phyloP scores from a whole-genome alignment of 1,140 invertebrate species.

The Liolophura sinensis region DNA sequence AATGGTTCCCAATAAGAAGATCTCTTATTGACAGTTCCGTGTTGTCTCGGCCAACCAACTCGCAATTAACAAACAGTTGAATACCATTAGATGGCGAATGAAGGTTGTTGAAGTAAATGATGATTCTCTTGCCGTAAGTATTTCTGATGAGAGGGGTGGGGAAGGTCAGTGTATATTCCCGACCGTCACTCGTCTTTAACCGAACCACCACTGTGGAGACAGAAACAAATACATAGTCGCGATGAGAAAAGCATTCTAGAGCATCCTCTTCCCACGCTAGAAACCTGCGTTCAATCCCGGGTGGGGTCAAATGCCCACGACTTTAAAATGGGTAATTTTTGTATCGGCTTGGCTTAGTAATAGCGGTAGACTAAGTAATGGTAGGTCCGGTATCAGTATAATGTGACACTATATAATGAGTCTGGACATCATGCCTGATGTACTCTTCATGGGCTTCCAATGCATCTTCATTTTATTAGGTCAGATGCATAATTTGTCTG shows the following conservation, averaged over 20 bases:
- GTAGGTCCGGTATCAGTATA: too few species aligned
- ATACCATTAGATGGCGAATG: constrained; percentile 28
- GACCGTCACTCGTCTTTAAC: constrained; percentile 19
- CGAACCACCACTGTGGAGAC: constrained; percentile 25
- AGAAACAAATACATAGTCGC: constrained; percentile 16
- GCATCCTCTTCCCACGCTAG: background rate
- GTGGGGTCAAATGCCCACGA: background rate
- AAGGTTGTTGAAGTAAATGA: constrained; percentile 32
- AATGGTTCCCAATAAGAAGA: constrained; percentile 21
- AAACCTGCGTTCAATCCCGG: background rate
- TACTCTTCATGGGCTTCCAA: too few species aligned
- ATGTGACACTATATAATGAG: too few species aligned
- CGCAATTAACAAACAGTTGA: constrained; percentile 35
- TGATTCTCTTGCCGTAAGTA: constrained; percentile 22
- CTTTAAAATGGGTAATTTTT: background rate
- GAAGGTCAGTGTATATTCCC: constrained; percentile 30
- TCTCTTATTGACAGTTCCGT: constrained; percentile 32
- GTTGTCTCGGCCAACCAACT: constrained; percentile 26
- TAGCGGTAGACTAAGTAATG: too few species aligned
- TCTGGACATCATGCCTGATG: too few species aligned
- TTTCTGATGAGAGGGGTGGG: constrained; percentile 20
- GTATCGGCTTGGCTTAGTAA: background rate
- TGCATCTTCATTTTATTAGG: too few species aligned
- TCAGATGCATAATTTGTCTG: too few species aligned
- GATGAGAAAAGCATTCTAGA: too few species aligned